Conservation (phyloP, 2,113 vertebrate species). For the Buteo buteo region DNA sequence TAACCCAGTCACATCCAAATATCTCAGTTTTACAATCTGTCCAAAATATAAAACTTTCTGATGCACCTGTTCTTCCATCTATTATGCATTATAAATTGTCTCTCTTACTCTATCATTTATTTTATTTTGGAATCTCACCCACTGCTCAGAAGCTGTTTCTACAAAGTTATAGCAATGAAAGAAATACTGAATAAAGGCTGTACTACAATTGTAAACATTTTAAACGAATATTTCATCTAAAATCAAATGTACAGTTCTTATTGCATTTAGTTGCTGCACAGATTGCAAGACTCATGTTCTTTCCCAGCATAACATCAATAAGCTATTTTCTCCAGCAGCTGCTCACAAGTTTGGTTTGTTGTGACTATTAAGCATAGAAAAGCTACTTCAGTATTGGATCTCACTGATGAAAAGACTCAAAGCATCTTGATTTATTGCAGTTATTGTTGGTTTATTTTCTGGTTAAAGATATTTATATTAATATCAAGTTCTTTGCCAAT, state of each 20-base stretch:
- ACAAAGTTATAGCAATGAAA: slow-evolving; percentile 41
- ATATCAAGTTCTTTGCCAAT: not conserved
- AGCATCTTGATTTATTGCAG: not conserved
- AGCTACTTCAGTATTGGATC: not conserved
- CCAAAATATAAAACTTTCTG: slow-evolving; percentile 19
- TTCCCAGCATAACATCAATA: slow-evolving; percentile 56
- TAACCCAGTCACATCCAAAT: not conserved
- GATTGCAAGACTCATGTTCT: slow-evolving; percentile 56
- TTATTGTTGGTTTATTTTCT: not conserved
- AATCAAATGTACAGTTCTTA: slow-evolving; percentile 59
- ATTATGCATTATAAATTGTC: slow-evolving; percentile 8
- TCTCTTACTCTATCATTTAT: not conserved
- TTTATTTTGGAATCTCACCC: slow-evolving; percentile 12
- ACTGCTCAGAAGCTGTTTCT: slow-evolving; percentile 30
- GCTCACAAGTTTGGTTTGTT: slow-evolving; percentile 30
- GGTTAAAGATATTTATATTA: not conserved
- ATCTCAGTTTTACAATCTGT: slow-evolving; percentile 3
- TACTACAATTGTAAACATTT: slow-evolving; percentile 40
- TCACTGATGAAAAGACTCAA: not conserved
- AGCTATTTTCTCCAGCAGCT: slow-evolving; percentile 65
- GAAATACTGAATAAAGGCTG: slow-evolving; percentile 39
- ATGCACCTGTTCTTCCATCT: slow-evolving; percentile 43
- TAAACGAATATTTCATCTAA: slow-evolving; percentile 54
- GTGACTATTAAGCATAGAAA: slow-evolving; percentile 11
- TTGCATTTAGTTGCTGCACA: slow-evolving; percentile 46